Base-by-base conservation (phyloP, 2,113 vertebrate species). In the Neomonachus schauinslandi region DNA sequence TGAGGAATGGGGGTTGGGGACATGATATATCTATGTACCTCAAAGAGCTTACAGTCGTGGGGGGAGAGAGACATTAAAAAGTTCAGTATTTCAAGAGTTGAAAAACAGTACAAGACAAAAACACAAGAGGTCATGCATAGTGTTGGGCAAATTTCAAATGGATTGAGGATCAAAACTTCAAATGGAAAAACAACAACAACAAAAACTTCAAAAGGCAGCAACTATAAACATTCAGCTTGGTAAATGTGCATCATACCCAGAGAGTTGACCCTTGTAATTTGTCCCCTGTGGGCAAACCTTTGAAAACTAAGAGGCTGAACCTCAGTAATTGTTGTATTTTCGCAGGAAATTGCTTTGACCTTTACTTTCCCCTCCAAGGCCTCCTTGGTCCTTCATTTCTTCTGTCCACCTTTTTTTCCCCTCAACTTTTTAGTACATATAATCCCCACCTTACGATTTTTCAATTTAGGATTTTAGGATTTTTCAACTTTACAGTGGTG, bases 21-120 rank as follows among this genome's bases (percentile, higher is more conserved):
- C 80, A 22, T 65, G 55, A 85, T 26, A 26, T 18, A 83, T 57
- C 26, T 77, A 77, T 83, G 84, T 95, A 2, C 19, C 51, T 87
- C 51, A 53, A 91, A 86, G 21, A 92, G 22, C 11, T 84, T 85
- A 46, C 3, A 57, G 57, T 87, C 55, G 55, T 80, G 77, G 9
- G 19, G 33, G 6, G 21, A 18, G 67, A 18, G 67, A n/a, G 46
- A 87, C 28, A 18, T 71, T 85, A 42, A 49, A 93, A 77, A 83
- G 28, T 85, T 93, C 33, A 86, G 15, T 59, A 91, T 72, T 69
- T 96, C 46, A 31, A 19, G 13, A 94, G 33, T 96, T 86, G 89
- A 74, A 79, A 97, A 84, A 8, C 49, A 83, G 42, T 86, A 53
- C 49, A 84, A 96, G 33, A 39, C 63, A 96, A 85, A 77, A 85